Conservation (phyloP, 2,113 vertebrate species). For the Tyto alba region DNA sequence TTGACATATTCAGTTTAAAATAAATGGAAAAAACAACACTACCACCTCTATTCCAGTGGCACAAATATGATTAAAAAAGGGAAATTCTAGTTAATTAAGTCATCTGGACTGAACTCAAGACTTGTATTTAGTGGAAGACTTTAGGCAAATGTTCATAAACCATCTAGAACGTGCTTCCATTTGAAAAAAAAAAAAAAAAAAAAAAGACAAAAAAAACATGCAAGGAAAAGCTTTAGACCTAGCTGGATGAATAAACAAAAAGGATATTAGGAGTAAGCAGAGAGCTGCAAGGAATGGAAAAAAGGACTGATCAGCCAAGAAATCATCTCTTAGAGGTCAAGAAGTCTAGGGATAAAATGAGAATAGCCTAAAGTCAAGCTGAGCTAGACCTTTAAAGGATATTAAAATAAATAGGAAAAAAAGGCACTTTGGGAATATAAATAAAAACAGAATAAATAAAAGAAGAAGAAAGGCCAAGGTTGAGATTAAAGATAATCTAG, state of each 20-base stretch:
- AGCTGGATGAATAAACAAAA: conserved; percentile 22
- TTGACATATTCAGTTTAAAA: background rate
- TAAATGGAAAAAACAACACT: background rate
- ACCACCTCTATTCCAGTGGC: background rate
- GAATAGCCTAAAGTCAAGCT: background rate
- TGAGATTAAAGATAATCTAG: background rate
- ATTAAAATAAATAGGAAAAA: conserved; percentile 28
- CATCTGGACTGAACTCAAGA: background rate
- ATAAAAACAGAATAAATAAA: background rate
- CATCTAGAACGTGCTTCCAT: background rate
- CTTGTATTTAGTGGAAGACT: background rate
- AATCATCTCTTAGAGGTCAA: conserved; percentile 4
- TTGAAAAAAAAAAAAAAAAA: background rate
- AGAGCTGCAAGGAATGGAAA: background rate
- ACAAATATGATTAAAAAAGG: background rate
- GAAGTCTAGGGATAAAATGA: background rate
- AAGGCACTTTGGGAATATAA: background rate
- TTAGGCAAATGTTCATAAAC: background rate
- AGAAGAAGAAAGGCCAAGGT: fast-evolving
- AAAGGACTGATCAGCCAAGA: background rate
- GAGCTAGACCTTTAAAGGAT: background rate
- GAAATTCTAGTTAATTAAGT: background rate
- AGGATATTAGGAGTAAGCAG: background rate
- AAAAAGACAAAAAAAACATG: background rate
- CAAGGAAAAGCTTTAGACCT: background rate